Conservation (phyloP, 2,888 invertebrate species). For the Phrixothrix hirtus region DNA sequence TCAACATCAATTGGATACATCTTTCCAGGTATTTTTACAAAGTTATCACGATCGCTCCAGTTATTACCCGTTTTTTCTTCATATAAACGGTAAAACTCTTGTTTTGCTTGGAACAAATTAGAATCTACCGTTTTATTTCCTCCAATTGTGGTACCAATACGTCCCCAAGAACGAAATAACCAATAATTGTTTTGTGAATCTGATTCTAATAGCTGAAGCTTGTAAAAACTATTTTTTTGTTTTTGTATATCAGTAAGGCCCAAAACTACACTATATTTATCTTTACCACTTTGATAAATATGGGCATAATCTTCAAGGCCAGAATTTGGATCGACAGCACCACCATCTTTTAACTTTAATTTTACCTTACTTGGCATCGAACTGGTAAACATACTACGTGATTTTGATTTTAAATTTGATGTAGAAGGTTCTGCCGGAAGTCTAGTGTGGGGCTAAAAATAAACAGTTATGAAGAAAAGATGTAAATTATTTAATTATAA, state of each 20-base stretch:
- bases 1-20: slow-evolving; percentile 91
- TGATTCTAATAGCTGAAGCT: slow-evolving; percentile 83
- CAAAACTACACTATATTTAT: slow-evolving; percentile 78
- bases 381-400: slow-evolving; percentile 54
- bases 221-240: slow-evolving; percentile 93
- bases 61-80: slow-evolving; percentile 82
- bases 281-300: slow-evolving; percentile 65
- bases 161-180: slow-evolving; percentile 77
- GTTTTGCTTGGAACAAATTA: slow-evolving; percentile 62
- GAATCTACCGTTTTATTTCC: slow-evolving; percentile 65
- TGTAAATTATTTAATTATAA: no score
- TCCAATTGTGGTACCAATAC: slow-evolving; percentile 94
- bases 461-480: no score
- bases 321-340: slow-evolving; percentile 92
- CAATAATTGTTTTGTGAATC: slow-evolving; percentile 62
- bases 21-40: slow-evolving; percentile 69
- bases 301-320: slow-evolving; percentile 77
- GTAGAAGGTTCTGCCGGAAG: slow-evolving; percentile 46
- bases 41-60: slow-evolving; percentile 70
- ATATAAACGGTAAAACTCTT: slow-evolving; percentile 61
- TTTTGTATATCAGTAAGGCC: slow-evolving; percentile 83
- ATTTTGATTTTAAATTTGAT: slow-evolving; percentile 45
- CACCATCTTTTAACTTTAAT: slow-evolving; percentile 76
- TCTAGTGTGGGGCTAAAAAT: slow-evolving; percentile 48
- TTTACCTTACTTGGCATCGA: slow-evolving; percentile 66